These are phyloP conservation scores for Haplochromis burtoni DNA, from an alignment of 2,113 vertebrate species.

Conservation along the genomic window DNA sequence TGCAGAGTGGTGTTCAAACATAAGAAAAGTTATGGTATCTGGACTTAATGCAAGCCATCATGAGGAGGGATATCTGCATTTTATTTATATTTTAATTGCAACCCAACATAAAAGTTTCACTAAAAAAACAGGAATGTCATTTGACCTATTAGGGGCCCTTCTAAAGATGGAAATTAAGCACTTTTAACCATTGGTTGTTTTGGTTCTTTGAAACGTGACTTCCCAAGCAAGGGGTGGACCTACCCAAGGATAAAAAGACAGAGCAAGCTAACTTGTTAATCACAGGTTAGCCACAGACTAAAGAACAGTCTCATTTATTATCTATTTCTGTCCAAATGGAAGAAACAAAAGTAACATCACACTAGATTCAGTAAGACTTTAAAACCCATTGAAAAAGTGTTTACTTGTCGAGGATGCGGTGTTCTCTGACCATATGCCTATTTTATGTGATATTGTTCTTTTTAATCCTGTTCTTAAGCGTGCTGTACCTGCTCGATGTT, in stretches of 20 bases:
- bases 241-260: background rate
- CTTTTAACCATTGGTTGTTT: background rate
- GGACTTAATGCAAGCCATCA: background rate
- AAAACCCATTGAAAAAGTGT: background rate
- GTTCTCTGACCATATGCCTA: no score
- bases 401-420: background rate
- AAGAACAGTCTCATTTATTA: background rate
- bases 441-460: no score
- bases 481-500: no score
- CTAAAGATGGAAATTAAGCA: background rate
- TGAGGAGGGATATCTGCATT: background rate
- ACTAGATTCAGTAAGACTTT: background rate
- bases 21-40: background rate
- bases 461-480: no score
- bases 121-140: background rate
- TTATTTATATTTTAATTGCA: background rate
- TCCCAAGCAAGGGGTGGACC: background rate
- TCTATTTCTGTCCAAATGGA: background rate
- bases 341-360: background rate
- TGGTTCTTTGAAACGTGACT: background rate
- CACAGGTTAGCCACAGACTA: background rate
- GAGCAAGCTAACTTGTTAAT: background rate
- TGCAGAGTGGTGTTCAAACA: background rate
- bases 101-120: background rate
- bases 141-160: background rate